Base-by-base conservation (phyloP, 2,113 vertebrate genomes). In the Delphinapterus leucas region DNA sequence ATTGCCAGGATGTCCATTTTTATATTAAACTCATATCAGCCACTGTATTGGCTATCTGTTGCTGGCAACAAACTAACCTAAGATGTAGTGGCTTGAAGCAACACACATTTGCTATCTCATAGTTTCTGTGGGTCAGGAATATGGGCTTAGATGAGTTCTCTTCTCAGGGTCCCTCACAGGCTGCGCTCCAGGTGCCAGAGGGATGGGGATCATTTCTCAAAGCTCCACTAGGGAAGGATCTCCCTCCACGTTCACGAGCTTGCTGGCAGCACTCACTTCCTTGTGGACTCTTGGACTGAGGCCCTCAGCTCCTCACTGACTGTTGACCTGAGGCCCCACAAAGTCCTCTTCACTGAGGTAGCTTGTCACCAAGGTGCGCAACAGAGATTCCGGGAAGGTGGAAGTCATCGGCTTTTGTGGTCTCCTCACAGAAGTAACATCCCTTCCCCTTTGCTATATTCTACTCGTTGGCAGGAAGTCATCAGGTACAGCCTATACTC, bases 11-110 rank as follows among this genome's bases (percentile, higher is more conserved):
- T 36, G 41, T 49, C 58, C 11, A 7, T 77, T 82, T 82, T 85
- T 74, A 49, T n/a, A 36, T 31, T 58, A 88, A 92, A 77, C 9
- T 73, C 83, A 33, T 36, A 61, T 28, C 44, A 38, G 79, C 63
- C 49, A 5, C 73, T 86, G 82, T 47, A 14, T 73, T 49, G 25
- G 84, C n/a, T 60, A 20, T 60, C 25, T 44, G 4, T 18, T n/a
- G 3, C 84, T 88, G 87, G 80, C 71, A 60, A 67, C 65, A 33
- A n/a, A 68, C 63, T 55, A 88, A 74, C 58, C 77, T 65, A 33
- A 76, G 31, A 28, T 0, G 1, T 6, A 6, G 36, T 3, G 38
- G 67, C 73, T 73, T 25, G n/a, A 71, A 67, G 41, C 67, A 53
- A 3, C 10, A 10, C 2, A 1, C 17, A 8, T 44, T 31, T 77